Evolutionary conservation across 1,140 invertebrate species (phyloP).

Genomic region (Wasmannia auropunctata): DNA sequence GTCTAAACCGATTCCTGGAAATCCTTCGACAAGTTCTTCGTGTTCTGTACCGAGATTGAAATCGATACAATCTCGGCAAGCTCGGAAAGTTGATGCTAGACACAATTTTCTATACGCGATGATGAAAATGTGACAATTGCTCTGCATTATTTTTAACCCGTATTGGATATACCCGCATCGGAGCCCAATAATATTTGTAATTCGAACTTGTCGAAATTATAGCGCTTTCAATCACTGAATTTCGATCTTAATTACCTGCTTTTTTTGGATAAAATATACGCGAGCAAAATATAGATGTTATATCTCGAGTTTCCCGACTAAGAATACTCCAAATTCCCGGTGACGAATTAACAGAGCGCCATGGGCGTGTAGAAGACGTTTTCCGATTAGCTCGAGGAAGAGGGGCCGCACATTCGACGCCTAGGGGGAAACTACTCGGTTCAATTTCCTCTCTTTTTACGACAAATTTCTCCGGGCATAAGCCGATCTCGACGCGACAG

Average conservation of each 20-base stretch:
- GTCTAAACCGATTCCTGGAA: background rate
- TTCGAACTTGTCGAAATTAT: background rate
- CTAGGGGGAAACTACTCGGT: constrained; percentile 29
- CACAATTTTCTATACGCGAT: background rate
- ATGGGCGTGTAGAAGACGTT: constrained; percentile 14
- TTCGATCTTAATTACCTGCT: constrained; percentile 30
- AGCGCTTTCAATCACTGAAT: background rate
- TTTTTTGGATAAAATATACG: background rate
- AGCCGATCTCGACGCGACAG: constrained; percentile 41
- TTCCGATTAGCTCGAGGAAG: constrained; percentile 31
- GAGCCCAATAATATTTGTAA: too few species aligned
- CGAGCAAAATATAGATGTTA: background rate
- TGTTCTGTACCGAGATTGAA: background rate
- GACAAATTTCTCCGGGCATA: constrained; percentile 35
- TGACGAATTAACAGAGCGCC: background rate
- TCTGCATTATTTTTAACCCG: background rate
- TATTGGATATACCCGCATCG: too few species aligned
- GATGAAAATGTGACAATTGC: background rate
- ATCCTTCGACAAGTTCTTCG: constrained; percentile 23
- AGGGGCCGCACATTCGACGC: constrained; percentile 8
- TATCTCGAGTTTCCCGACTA: background rate
- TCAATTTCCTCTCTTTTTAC: constrained; percentile 52
- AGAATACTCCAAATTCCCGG: constrained; percentile 23
- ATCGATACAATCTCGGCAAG: background rate
- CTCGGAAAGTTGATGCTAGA: background rate